These are phyloP conservation scores for Phymatocera aterrima DNA, from an alignment of 2,888 invertebrate species.

Conservation along the genomic window DNA sequence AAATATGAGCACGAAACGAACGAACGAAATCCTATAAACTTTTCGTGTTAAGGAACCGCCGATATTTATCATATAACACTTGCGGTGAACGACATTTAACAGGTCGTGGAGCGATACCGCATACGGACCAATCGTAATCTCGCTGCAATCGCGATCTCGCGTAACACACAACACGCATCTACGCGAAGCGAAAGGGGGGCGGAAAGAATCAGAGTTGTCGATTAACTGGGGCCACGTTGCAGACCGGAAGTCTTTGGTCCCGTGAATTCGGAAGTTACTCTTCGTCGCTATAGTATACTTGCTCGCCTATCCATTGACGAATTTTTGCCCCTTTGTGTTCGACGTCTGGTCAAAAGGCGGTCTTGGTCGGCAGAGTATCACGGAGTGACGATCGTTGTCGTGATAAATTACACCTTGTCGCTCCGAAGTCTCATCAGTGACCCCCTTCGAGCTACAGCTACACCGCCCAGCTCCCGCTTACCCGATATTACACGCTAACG, in stretches of 20 bases:
- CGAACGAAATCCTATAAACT: not conserved
- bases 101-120: too few relatives aligned
- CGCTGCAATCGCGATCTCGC: too few relatives aligned
- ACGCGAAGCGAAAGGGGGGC: not conserved
- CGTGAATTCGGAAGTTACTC: not conserved
- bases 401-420: conserved; percentile 25
- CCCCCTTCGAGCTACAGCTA: not conserved
- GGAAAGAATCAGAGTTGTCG: conserved; percentile 10
- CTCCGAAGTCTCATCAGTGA: conserved; percentile 10
- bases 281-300: not conserved
- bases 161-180: too few relatives aligned
- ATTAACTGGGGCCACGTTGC: not conserved
- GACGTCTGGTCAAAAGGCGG: conserved; percentile 21
- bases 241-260: conserved; percentile 1
- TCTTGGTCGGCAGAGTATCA: not conserved
- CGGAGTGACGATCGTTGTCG: conserved; percentile 27
- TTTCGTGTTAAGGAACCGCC: not conserved
- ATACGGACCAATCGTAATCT: too few relatives aligned
- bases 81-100: not conserved
- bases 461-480: not conserved
- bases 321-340: conserved; percentile 17
- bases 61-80: not conserved
- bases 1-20: too few relatives aligned
- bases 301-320: not conserved
- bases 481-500: too few relatives aligned